phyloP scores from a whole-genome alignment of 2,113 vertebrate genomes.

The Cromileptes altivelis region DNA sequence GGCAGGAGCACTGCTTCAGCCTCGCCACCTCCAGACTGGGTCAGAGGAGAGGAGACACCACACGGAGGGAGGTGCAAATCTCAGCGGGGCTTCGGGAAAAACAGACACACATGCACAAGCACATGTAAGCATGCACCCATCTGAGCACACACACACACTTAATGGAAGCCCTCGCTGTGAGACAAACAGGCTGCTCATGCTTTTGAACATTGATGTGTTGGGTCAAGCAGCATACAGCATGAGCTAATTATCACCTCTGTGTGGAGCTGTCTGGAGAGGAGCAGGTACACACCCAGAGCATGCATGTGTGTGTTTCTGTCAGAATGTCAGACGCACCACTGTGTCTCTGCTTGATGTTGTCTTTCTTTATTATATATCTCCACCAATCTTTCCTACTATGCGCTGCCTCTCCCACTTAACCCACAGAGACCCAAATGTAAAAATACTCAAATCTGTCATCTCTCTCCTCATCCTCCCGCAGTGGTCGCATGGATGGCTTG shows the following conservation, averaged over 20 bases:
- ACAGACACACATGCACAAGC: constrained; percentile 20
- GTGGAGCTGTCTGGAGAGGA: constrained; percentile 65
- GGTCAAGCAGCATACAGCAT: constrained; percentile 60
- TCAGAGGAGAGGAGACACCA: constrained; percentile 69
- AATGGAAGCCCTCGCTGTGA: constrained; percentile 67
- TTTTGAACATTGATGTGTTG: constrained; percentile 63
- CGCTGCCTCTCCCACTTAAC: constrained; percentile 56
- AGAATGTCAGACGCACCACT: constrained; percentile 61
- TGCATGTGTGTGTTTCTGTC: constrained; percentile 42
- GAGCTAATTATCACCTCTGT: constrained; percentile 81
- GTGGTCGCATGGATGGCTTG: constrained; percentile 28
- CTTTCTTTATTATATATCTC: constrained; percentile 27
- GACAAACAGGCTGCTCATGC: constrained; percentile 69
- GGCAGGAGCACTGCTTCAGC: constrained; percentile 60
- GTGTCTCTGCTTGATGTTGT: constrained; percentile 36
- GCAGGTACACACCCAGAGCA: constrained; percentile 60
- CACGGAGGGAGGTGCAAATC: constrained; percentile 68
- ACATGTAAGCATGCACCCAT: constrained; percentile 44
- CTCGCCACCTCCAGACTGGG: constrained; percentile 72
- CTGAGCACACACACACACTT: constrained; percentile 24
- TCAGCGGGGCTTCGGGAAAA: constrained; percentile 35
- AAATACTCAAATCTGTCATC: constrained; percentile 51
- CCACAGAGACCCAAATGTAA: constrained; percentile 56
- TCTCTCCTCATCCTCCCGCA: constrained; percentile 22
- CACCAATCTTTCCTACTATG: constrained; percentile 30